A percentile compares a stretch with the other conserved stretches of the same genome.
phyloP scores from a whole-genome alignment of 2,113 vertebrate genomes.

The Pelecanoides urinatrix region DNA sequence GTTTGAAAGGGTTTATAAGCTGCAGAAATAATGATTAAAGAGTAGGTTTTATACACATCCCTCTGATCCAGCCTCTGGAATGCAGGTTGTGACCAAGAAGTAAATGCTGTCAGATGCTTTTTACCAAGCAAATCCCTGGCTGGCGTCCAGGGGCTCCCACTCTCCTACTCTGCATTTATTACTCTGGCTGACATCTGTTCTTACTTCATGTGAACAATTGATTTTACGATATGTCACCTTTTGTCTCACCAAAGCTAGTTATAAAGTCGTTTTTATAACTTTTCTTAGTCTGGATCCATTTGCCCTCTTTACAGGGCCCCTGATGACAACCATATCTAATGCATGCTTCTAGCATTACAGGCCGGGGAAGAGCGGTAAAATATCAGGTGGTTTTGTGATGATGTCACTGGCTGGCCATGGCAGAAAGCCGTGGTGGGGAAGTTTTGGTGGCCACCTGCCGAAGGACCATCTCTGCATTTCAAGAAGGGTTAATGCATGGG shows the following conservation, averaged over 20 bases:
- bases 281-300: neutral
- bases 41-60: neutral
- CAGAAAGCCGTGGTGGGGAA: neutral
- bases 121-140: neutral
- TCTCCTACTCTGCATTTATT: neutral
- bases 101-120: neutral
- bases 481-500: too few relatives aligned
- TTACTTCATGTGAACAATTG: neutral
- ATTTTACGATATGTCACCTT: neutral
- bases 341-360: neutral
- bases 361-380: neutral
- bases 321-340: neutral
- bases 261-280: neutral
- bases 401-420: accelerated
- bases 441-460: neutral
- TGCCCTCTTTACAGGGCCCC: neutral
- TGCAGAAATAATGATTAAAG: neutral
- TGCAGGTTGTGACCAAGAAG: neutral
- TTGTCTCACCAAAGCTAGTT: neutral
- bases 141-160: neutral
- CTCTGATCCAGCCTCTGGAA: neutral
- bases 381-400: neutral
- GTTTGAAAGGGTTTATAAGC: neutral
- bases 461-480: neutral
- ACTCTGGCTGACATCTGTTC: neutral